A percentile compares a stretch with the other conserved stretches of the same genome.
These are phyloP conservation scores for Pagetopsis macropterus DNA, from an alignment of 2,797 vertebrate species.

Conservation along the genomic window DNA sequence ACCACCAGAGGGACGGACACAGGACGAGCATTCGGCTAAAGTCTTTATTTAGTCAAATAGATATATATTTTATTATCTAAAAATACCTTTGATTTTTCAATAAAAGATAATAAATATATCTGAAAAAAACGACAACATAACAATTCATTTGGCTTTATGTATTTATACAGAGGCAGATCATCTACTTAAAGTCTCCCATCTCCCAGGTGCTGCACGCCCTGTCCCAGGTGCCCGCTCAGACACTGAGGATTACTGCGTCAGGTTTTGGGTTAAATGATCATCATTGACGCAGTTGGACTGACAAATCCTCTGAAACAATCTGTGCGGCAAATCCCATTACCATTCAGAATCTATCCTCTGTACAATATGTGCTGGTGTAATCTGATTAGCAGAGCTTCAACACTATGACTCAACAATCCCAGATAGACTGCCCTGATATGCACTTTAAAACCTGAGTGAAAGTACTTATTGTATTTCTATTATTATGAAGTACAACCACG, in stretches of 20 bases:
- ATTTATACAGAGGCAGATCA: slow-evolving; percentile 52
- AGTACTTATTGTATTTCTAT: slow-evolving; percentile 4
- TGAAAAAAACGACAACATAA: slow-evolving; percentile 16
- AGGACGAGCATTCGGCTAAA: slow-evolving; percentile 48
- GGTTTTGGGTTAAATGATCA: slow-evolving; percentile 75
- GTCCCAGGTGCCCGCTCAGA: slow-evolving; percentile 34
- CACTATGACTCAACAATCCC: slow-evolving; percentile 58
- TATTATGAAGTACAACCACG: slow-evolving; percentile 2
- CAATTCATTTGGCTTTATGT: not conserved
- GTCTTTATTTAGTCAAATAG: slow-evolving; percentile 41
- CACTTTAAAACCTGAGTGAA: slow-evolving; percentile 14
- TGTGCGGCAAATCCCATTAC: slow-evolving; percentile 70
- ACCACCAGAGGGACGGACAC: slow-evolving; percentile 62
- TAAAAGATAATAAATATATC: not conserved
- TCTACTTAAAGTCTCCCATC: slow-evolving; percentile 54
- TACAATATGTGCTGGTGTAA: slow-evolving; percentile 71
- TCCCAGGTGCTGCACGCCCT: slow-evolving; percentile 48
- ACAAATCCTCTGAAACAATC: slow-evolving; percentile 55
- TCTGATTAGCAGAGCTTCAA: slow-evolving; percentile 70
- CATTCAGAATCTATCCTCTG: slow-evolving; percentile 58
- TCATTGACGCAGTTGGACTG: slow-evolving; percentile 61
- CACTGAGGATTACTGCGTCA: slow-evolving; percentile 41
- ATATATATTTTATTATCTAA: slow-evolving; percentile 27
- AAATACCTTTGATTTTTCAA: slow-evolving; percentile 18
- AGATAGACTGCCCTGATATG: slow-evolving; percentile 33